These are phyloP conservation scores for Mionectes olivaceus DNA, from an alignment of 2,797 vertebrate genomes.

Conservation along the genomic window DNA sequence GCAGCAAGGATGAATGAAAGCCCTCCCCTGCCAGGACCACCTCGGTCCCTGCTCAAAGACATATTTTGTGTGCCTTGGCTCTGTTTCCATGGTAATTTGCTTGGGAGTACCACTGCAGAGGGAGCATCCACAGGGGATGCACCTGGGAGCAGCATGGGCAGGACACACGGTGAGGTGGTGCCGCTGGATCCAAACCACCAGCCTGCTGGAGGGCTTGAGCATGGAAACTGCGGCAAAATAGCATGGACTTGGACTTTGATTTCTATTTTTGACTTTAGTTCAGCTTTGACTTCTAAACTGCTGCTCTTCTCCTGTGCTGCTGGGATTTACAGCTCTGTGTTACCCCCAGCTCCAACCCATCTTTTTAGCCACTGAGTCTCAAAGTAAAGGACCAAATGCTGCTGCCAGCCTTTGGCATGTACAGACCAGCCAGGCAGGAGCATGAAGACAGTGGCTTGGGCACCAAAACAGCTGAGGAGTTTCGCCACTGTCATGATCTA, in stretches of 20 bases:
- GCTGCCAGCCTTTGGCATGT: not conserved
- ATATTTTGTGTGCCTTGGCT: not conserved
- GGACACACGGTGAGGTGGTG: not conserved
- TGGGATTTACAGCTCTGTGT: not conserved
- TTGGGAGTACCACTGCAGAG: not conserved
- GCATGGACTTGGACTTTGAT: not conserved
- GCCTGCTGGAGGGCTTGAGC: not conserved
- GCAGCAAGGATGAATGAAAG: not conserved
- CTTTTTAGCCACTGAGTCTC: not conserved
- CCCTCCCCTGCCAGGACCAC: not conserved
- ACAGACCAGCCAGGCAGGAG: not conserved
- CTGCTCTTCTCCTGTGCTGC: not conserved
- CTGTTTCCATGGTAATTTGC: slow-evolving; percentile 8
- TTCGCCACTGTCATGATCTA: not conserved
- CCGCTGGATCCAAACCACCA: accelerated
- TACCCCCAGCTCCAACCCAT: not conserved
- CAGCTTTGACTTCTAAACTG: not conserved
- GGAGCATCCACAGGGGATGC: not conserved
- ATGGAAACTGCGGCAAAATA: not conserved
- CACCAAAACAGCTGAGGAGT: not conserved
- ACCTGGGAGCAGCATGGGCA: not conserved
- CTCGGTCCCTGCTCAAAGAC: not conserved
- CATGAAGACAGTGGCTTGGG: accelerated
- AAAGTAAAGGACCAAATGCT: not conserved
- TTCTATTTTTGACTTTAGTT: not conserved